Conservation (phyloP, 2,113 vertebrate species). For the Microcebus ravelobensis region DNA sequence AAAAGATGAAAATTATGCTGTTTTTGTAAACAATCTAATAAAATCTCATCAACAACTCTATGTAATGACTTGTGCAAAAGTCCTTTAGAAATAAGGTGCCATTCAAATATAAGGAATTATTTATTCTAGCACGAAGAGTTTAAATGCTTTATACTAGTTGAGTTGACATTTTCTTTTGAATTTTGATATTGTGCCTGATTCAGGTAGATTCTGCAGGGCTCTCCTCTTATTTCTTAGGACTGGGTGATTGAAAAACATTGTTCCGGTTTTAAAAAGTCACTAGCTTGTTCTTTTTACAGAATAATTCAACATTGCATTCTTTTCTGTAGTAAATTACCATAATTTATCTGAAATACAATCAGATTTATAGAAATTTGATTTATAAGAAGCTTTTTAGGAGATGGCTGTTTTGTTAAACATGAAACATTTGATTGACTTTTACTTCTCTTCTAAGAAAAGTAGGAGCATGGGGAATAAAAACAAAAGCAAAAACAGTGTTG, state of each 20-base stretch:
- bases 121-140: not conserved
- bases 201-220: not conserved
- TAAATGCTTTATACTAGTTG: not conserved
- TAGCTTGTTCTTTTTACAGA: not conserved
- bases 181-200: not conserved
- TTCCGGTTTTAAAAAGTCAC: slow-evolving; percentile 1
- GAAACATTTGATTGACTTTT: not conserved
- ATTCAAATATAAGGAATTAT: slow-evolving; percentile 22
- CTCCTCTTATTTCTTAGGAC: not conserved
- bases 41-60: slow-evolving; percentile 28
- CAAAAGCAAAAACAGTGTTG: not conserved
- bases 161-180: slow-evolving; percentile 42
- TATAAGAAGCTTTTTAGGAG: not conserved
- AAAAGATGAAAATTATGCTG: slow-evolving; percentile 30
- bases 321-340: not conserved
- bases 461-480: not conserved
- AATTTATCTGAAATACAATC: slow-evolving; percentile 38
- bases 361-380: not conserved
- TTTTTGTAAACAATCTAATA: slow-evolving; percentile 23
- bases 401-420: not conserved
- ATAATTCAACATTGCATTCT: not conserved
- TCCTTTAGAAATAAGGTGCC: slow-evolving; percentile 8
- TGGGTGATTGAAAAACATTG: slow-evolving; percentile 7
- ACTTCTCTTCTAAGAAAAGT: not conserved
- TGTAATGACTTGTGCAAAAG: not conserved